Evolutionary conservation across 2,797 vertebrate species (phyloP).

Genomic region (Moxostoma hubbsi): DNA sequence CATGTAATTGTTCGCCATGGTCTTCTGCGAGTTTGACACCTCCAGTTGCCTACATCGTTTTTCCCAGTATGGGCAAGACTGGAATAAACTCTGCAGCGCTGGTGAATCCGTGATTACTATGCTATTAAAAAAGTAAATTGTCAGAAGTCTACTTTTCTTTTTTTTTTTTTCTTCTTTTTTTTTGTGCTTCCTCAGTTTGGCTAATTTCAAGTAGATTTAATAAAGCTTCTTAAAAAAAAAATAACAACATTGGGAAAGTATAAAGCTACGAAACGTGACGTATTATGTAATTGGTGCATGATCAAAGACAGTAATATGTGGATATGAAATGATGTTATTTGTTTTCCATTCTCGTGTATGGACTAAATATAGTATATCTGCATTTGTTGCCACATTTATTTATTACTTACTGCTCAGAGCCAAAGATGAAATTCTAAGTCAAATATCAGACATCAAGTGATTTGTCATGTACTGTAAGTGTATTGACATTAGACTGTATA

Average conservation of each 20-base stretch:
- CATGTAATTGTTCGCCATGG: conserved; percentile 94
- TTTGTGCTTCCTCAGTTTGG: neutral
- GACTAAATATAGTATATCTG: no score
- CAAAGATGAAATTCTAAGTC: neutral
- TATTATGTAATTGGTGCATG: neutral
- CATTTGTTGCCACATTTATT: neutral
- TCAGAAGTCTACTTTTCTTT: neutral
- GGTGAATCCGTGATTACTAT: conserved; percentile 1
- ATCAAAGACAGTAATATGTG: no score
- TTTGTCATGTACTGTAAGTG: neutral
- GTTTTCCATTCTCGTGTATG: no score
- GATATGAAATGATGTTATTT: no score
- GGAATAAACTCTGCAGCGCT: conserved; percentile 85
- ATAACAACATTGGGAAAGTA: neutral
- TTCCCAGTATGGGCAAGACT: conserved; percentile 90
- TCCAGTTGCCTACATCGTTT: conserved; percentile 93
- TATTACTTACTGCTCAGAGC: neutral
- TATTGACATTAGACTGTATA: neutral
- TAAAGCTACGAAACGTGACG: no score
- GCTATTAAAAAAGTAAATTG: neutral
- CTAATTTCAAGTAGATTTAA: neutral
- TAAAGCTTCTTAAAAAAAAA: neutral
- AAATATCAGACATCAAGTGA: neutral
- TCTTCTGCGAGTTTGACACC: conserved; percentile 88
- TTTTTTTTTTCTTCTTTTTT: neutral